These are phyloP conservation scores for Melinopterus prodromus DNA, from an alignment of 2,888 invertebrate species.

Conservation along the genomic window DNA sequence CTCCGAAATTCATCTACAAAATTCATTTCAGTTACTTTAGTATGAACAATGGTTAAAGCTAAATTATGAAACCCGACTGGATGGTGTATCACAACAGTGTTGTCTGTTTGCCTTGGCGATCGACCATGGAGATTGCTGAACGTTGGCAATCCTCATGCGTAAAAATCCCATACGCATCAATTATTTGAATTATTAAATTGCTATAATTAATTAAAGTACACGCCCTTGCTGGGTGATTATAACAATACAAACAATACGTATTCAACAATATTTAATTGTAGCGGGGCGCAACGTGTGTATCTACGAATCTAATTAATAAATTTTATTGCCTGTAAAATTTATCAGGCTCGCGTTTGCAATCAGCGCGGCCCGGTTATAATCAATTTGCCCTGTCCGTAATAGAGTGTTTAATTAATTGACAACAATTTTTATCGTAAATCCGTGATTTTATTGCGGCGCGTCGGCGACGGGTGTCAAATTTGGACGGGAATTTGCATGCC, in stretches of 20 bases:
- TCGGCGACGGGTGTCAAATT: background rate
- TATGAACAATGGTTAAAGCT: too few species aligned
- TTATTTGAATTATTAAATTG: background rate
- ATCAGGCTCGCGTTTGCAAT: background rate
- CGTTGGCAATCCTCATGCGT: too few species aligned
- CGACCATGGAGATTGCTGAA: too few species aligned
- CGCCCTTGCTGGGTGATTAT: background rate
- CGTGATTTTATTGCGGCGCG: background rate
- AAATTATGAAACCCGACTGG: too few species aligned
- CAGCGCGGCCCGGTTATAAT: background rate
- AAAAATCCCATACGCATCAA: too few species aligned
- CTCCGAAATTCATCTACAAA: constrained; percentile 91
- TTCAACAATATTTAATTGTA: background rate
- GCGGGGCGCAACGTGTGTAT: too few species aligned
- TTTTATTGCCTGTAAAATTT: background rate
- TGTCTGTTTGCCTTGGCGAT: too few species aligned
- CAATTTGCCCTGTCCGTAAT: background rate
- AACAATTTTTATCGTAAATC: background rate
- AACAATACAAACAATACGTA: background rate
- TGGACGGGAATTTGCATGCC: background rate
- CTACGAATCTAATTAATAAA: too few species aligned
- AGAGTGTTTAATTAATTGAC: constrained; percentile 4
- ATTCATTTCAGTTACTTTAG: background rate
- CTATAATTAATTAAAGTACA: background rate
- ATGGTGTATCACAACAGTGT: too few species aligned